These are phyloP conservation scores for Ptilorrhoa leucosticta DNA, from an alignment of 2,113 vertebrate species.

Conservation along the genomic window DNA sequence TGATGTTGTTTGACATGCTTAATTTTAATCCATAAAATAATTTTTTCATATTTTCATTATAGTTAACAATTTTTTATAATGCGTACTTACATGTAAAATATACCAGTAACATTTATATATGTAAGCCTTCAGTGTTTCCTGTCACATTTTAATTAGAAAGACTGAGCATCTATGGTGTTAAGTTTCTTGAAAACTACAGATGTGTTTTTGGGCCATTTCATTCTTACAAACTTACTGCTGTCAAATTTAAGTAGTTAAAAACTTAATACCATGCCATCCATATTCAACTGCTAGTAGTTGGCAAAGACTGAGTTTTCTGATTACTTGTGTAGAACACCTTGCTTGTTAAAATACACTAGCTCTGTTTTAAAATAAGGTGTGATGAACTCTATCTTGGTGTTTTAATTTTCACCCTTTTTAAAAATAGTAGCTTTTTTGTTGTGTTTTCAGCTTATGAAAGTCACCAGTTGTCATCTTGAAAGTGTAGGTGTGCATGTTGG, in stretches of 20 bases:
- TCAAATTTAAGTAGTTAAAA: not conserved
- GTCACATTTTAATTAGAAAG: not conserved
- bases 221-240: rapidly evolving
- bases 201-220: not conserved
- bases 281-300: not conserved
- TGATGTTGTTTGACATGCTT: not conserved
- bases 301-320: not conserved
- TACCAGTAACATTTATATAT: not conserved
- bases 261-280: not conserved
- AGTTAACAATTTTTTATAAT: not conserved
- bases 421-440: not conserved
- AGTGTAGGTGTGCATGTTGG: not conserved
- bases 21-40: not conserved
- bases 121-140: not conserved
- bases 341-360: not conserved
- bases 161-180: not conserved
- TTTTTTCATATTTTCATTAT: not conserved
- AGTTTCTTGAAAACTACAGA: not conserved
- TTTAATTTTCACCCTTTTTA: not conserved
- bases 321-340: not conserved
- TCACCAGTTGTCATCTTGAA: not conserved
- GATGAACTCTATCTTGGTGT: not conserved
- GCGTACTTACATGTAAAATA: not conserved
- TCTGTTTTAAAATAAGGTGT: not conserved
- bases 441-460: not conserved